Evolutionary conservation across 2,888 invertebrate genomes (phyloP), one percentile per base, ranked within the genome.

Genomic region (Allacma fusca): DNA sequence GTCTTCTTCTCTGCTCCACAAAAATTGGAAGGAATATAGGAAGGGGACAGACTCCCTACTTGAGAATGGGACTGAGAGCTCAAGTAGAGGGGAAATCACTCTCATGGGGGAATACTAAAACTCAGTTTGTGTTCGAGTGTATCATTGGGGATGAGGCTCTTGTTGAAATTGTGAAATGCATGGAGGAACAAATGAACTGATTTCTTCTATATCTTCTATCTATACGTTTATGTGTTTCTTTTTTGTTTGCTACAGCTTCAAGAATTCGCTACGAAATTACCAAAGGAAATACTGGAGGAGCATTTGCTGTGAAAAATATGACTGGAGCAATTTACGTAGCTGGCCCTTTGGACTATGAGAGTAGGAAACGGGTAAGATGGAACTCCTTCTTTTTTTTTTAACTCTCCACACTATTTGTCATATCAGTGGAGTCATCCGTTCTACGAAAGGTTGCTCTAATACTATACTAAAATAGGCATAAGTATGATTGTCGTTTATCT

Each of bases 241-340:
- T 81, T 80, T 75, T 84, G 57, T 80, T 77, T 82, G 76, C 89
- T 89, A 80, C 91, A 96, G 97, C 96, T 88, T 97, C 97, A 89
- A 94, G 95, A 91, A 96, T 98, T 91, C 95, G 96, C 91, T 98
- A 98, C 91, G 97, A 97, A 92, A 97, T 98, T 89, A 97, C 96
- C 89, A 95, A 95, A 91, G 97, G 97, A 90, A 98, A 98, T 92
- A 92, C 96, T 91, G 97, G 97, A 82, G 97, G 97, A 85, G 97
- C 97, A 57, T 97, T 97, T 88, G 97, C 96, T 85, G 97, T 97
- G 87, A 96, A 97, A 90, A 96, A 96, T 89, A 96, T 96, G 94
- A 97, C 97, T 84, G 98, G 98, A 85, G 97, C 97, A 87, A 97
- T 98, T 88, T 97, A 96, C 89, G 97, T 98, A 85, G 97, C 97